phyloP scores from a whole-genome alignment of 2,797 vertebrate species.

The Myiothlypis coronata region DNA sequence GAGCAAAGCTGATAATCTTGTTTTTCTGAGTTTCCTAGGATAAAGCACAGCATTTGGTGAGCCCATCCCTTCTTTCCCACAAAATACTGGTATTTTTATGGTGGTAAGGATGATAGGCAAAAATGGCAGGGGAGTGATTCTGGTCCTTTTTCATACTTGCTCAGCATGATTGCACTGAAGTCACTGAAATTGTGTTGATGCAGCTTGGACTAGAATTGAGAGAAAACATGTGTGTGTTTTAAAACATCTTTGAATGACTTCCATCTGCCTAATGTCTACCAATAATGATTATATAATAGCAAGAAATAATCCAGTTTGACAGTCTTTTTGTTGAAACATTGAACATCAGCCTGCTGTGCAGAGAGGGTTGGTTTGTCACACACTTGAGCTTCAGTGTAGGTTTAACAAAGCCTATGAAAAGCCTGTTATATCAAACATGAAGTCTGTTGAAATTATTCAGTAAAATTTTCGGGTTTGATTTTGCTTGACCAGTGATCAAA shows the following conservation, averaged over 20 bases:
- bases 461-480: background rate
- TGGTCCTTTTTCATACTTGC: constrained; percentile 33
- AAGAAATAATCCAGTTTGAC: constrained; percentile 14
- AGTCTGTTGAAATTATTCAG: background rate
- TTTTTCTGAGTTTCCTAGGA: constrained; percentile 19
- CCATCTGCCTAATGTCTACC: background rate
- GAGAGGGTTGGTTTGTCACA: background rate
- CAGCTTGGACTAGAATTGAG: background rate
- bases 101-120: background rate
- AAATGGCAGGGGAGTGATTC: background rate
- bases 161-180: background rate
- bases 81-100: constrained; percentile 26
- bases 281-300: constrained; percentile 19
- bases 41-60: background rate
- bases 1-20: constrained; percentile 33
- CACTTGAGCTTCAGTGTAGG: background rate
- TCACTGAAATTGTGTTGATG: background rate
- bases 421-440: background rate
- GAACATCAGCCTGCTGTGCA: background rate
- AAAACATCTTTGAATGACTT: constrained; percentile 1
- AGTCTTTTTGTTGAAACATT: background rate
- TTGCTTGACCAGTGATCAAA: background rate
- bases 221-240: constrained; percentile 13
- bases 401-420: background rate
- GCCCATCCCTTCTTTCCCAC: background rate